Evolutionary conservation across 2,888 invertebrate genomes (phyloP), one percentile per base, ranked within the genome.

Genomic region (Linnaemya tessellans): DNA sequence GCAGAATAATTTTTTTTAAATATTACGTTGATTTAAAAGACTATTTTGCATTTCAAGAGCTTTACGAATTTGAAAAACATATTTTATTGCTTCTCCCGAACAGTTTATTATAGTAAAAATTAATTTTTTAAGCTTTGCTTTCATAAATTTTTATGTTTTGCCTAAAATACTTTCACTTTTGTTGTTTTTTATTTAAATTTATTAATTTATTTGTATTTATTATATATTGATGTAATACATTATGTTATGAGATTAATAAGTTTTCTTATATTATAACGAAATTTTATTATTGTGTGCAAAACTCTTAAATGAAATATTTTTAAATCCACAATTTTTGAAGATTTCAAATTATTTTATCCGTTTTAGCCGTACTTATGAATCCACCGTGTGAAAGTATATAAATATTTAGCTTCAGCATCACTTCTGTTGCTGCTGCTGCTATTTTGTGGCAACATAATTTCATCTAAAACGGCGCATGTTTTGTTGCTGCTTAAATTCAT

Each of bases 401-500:
- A 51, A 35, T 60, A 15, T 54, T 77, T 46, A 3, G 3, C 18
- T 11, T 71, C 73, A 11, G n/a, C 77, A 84, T 68, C 80, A 78
- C n/a, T 25, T 30, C 74, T 64, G 74, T 35, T 38, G n/a, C 15
- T 81, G 80, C 65, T 81, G 73, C 64, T 74, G 56, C 3, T 22
- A 20, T 71, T 43, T 30, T 20, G n/a, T 49, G 2, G 35, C 30
- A 30, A 25, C 35, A 64, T 35, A 25, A 64, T 64, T 71, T 11
- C 9, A n/a, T 1, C 15, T 56, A 58, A 0, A 38, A 68, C 43
- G 65, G 82, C 85, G 85, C 85, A 85, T 67, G 85, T 54, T 75
- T 60, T 82, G 85, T 85, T 85, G 79, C 62, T 13, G 2, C 4
- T 4, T 1, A 70, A 64, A 79, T 85, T 82, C 85, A 85, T 85